Evolutionary conservation across 2,113 vertebrate genomes (phyloP).

Genomic region (Speoplatyrhinus poulsoni): DNA sequence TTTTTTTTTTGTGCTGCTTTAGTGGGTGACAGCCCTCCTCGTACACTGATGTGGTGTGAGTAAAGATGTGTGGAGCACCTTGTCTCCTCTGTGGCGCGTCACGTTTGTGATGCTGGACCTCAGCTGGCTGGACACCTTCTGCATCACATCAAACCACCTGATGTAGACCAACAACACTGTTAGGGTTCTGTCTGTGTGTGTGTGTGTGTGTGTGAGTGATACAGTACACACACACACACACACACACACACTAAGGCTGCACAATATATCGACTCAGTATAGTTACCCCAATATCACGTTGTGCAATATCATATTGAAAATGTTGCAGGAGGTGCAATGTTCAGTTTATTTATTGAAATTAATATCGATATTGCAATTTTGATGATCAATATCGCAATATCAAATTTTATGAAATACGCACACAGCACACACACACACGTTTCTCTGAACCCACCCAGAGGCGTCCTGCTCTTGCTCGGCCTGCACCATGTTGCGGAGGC

Average conservation of each 20-base stretch:
- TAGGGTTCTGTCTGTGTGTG: neutral
- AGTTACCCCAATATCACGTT: too few relatives aligned
- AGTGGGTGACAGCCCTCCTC: too few relatives aligned
- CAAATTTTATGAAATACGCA: neutral
- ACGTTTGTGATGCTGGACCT: conserved; percentile 86
- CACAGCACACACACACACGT: neutral
- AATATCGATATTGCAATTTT: too few relatives aligned
- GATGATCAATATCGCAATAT: too few relatives aligned
- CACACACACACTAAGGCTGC: too few relatives aligned
- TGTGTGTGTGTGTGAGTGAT: neutral
- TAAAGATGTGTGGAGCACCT: conserved; percentile 73
- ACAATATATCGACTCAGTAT: too few relatives aligned
- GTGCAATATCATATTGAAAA: too few relatives aligned
- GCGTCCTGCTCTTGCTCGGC: conserved; percentile 90
- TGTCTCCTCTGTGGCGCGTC: conserved; percentile 90
- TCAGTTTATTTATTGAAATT: too few relatives aligned
- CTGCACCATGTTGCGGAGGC: conserved; percentile 95
- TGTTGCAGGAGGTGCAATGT: too few relatives aligned
- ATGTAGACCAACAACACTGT: conserved; percentile 1
- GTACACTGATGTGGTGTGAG: neutral
- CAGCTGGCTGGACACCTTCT: conserved; percentile 91
- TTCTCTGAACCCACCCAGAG: conserved; percentile 79
- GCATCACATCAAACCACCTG: conserved; percentile 98
- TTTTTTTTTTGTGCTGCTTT: too few relatives aligned
- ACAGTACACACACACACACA: too few relatives aligned